Percentiles rank a stretch among this genome's conserved stretches.
Conservation (phyloP, 2,797 vertebrate genomes). For the Falco columbarius region DNA sequence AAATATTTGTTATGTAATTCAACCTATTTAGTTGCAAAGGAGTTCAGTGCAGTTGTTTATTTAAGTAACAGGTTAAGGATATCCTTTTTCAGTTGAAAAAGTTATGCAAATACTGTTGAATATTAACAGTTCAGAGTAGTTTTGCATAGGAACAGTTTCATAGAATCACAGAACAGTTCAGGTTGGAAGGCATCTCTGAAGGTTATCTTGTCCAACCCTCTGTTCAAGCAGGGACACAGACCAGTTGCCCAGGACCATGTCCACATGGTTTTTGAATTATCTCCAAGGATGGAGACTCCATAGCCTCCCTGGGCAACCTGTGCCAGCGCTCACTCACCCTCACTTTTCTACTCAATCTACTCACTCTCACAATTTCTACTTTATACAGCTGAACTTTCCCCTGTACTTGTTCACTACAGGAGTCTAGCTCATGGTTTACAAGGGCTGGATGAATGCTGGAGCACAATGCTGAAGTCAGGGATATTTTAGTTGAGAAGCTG, state of each 20-base stretch:
- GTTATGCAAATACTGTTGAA: not conserved
- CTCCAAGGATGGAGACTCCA: not conserved
- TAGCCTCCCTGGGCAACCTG: not conserved
- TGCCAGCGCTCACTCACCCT: not conserved
- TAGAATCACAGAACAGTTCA: not conserved
- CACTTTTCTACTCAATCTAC: not conserved
- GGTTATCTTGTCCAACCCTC: not conserved
- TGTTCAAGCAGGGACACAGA: not conserved
- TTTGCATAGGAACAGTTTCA: not conserved
- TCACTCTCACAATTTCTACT: not conserved
- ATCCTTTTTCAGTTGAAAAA: not conserved
- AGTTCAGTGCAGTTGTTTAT: not conserved
- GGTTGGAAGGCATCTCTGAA: not conserved
- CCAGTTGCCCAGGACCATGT: not conserved
- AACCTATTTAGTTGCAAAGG: not conserved
- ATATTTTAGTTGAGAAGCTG: not conserved
- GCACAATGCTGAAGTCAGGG: not conserved
- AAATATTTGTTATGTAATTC: conserved; percentile 1
- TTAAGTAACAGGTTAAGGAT: conserved; percentile 26
- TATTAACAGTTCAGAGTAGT: not conserved
- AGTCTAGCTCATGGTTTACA: not conserved
- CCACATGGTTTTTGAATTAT: not conserved
- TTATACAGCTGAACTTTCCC: not conserved
- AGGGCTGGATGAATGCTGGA: not conserved
- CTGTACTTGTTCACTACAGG: not conserved